A percentile compares a stretch with the other conserved stretches of the same genome.
These are phyloP conservation scores for Anniella stebbinsi DNA, from an alignment of 2,797 vertebrate genomes.

Conservation along the genomic window DNA sequence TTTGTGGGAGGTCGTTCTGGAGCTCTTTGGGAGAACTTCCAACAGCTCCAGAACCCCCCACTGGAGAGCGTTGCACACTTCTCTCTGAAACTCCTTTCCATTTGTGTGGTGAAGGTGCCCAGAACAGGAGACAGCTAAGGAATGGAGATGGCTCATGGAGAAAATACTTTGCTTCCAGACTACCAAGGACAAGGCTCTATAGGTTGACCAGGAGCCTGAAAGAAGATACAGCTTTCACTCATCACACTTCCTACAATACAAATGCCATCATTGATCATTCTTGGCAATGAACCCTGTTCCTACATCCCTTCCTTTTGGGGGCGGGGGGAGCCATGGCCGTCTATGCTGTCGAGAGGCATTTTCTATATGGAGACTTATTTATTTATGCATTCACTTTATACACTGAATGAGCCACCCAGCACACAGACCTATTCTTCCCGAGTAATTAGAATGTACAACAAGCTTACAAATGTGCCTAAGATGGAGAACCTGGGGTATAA, in stretches of 20 bases:
- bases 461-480: slow-evolving; percentile 82
- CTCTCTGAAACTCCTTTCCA: not conserved
- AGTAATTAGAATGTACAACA: slow-evolving; percentile 80
- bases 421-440: slow-evolving; percentile 78
- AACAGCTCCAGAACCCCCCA: too few relatives aligned
- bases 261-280: not conserved
- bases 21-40: not conserved
- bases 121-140: not conserved
- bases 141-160: not conserved
- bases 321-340: not conserved
- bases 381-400: slow-evolving; percentile 76
- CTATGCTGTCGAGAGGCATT: slow-evolving; percentile 53
- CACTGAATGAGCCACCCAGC: slow-evolving; percentile 78
- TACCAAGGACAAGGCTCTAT: not conserved
- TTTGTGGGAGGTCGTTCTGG: not conserved
- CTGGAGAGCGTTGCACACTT: not conserved
- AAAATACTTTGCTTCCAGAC: not conserved
- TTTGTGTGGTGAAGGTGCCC: not conserved
- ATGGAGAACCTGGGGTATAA: slow-evolving; percentile 84
- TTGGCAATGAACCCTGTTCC: slow-evolving; percentile 33
- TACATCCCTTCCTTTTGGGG: slow-evolving; percentile 26
- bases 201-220: not conserved
- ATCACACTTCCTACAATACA: not conserved
- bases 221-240: not conserved
- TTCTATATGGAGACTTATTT: slow-evolving; percentile 67